phyloP scores from a whole-genome alignment of 2,113 vertebrate genomes.

The Sminthopsis crassicaudata region DNA sequence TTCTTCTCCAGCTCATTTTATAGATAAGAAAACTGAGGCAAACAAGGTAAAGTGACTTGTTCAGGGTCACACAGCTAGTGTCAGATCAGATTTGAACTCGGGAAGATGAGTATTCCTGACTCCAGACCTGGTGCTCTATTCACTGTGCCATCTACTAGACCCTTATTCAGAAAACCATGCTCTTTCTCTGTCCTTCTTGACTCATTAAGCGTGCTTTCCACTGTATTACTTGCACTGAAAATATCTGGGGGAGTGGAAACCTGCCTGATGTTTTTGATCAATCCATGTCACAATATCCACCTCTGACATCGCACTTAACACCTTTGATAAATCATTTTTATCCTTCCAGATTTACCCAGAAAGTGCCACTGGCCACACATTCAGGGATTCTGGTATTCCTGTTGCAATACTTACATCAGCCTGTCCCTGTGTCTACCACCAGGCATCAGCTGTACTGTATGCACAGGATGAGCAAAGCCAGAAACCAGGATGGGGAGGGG shows the following conservation, averaged over 20 bases:
- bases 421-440: not conserved
- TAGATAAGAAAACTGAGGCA: not conserved
- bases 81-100: not conserved
- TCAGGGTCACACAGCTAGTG: not conserved
- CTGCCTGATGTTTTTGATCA: not conserved
- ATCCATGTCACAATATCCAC: not conserved
- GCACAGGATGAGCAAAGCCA: not conserved
- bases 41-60: not conserved
- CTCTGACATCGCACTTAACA: not conserved
- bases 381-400: not conserved
- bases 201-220: not conserved
- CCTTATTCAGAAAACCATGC: not conserved
- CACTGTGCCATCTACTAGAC: too few relatives aligned
- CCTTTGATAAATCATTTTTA: not conserved
- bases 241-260: not conserved
- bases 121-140: too few relatives aligned
- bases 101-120: not conserved
- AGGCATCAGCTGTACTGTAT: not conserved
- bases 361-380: not conserved
- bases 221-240: not conserved
- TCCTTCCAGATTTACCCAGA: not conserved
- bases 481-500: not conserved
- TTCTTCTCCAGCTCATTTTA: not conserved
- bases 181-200: not conserved
- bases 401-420: not conserved